These are phyloP conservation scores for Aphaenogaster rudis DNA, from an alignment of 1,140 invertebrate genomes.

Conservation along the genomic window DNA sequence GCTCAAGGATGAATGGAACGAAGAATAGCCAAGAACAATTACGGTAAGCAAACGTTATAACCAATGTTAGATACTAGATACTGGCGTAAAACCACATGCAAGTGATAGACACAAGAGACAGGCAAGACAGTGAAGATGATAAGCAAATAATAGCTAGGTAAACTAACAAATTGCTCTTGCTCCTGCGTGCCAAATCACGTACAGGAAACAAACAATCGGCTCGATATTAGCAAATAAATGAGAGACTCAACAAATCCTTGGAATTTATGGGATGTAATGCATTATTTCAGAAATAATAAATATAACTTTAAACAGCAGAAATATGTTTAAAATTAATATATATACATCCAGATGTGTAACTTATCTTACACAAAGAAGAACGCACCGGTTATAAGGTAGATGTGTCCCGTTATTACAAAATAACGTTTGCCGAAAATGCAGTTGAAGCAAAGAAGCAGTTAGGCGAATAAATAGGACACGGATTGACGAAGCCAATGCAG, in stretches of 20 bases:
- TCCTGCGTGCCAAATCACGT: constrained; percentile 14
- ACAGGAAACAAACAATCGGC: background rate
- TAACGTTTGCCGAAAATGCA: background rate
- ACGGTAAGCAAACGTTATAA: constrained; percentile 48
- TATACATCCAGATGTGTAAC: background rate
- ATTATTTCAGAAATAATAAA: background rate
- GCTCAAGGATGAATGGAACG: constrained; percentile 55
- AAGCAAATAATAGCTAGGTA: constrained; percentile 21
- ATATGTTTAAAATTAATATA: background rate
- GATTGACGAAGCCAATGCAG: background rate
- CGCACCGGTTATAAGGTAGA: background rate
- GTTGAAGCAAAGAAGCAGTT: background rate
- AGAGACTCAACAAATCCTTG: background rate
- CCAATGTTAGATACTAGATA: constrained; percentile 22
- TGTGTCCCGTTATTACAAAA: background rate
- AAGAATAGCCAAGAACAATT: constrained; percentile 55
- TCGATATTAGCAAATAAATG: constrained; percentile 23
- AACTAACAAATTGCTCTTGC: constrained; percentile 28
- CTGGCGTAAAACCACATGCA: constrained; percentile 2
- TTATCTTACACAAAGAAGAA: background rate
- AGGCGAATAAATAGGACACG: background rate
- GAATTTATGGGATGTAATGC: background rate
- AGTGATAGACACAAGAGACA: constrained; percentile 7
- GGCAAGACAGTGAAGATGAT: constrained; percentile 7
- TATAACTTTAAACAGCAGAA: background rate